Conservation (phyloP, 2,113 vertebrate species). For the Trachemys scripta region DNA sequence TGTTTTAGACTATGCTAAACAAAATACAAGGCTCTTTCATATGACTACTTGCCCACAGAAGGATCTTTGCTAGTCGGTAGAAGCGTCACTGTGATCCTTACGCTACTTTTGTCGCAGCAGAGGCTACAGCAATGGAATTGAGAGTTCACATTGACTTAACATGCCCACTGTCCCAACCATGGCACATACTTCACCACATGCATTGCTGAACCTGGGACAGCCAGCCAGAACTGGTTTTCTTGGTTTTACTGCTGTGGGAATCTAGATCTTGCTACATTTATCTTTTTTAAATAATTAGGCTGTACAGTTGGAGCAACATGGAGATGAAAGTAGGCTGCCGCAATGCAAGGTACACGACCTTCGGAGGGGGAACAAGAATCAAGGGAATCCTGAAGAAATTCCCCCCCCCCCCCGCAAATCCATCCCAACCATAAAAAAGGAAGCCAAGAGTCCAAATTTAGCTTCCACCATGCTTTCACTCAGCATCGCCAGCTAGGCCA, state of each 20-base stretch:
- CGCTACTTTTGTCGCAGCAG: slow-evolving; percentile 23
- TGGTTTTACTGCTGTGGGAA: background rate
- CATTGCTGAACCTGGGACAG: slow-evolving; percentile 51
- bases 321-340: fast-evolving
- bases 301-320: background rate
- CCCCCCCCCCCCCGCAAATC: fast-evolving
- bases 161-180: background rate
- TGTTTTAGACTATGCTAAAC: slow-evolving; percentile 20
- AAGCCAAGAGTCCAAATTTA: background rate
- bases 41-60: background rate
- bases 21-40: slow-evolving; percentile 50
- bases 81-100: slow-evolving; percentile 38
- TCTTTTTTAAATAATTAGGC: background rate
- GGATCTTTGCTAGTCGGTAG: slow-evolving; percentile 15
- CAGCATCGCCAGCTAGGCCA: too few relatives aligned
- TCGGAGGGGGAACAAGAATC: background rate
- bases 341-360: background rate
- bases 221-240: slow-evolving; percentile 43
- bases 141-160: slow-evolving; percentile 28
- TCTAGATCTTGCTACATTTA: background rate
- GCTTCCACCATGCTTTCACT: background rate
- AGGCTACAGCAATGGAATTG: slow-evolving; percentile 29
- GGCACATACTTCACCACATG: background rate
- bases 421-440: background rate
- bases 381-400: background rate